Conservation (phyloP, 1,140 invertebrate species). For the Doryteuthis pealeii region DNA sequence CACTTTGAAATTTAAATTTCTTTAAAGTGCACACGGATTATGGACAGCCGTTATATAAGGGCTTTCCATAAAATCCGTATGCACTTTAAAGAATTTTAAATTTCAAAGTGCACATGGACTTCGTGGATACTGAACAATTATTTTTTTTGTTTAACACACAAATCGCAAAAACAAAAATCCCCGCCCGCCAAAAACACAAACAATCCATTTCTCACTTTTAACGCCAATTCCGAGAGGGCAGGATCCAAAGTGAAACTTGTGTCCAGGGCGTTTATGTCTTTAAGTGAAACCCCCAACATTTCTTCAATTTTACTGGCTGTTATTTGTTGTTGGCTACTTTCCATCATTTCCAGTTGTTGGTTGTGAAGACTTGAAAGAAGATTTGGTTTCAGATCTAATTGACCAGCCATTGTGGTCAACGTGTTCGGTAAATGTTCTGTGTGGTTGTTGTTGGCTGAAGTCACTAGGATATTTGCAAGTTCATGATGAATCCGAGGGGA, state of each 20-base stretch:
- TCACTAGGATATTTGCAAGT: too few relatives aligned
- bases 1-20: too few relatives aligned
- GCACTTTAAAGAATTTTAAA: too few relatives aligned
- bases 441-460: constrained; percentile 20
- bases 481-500: not conserved
- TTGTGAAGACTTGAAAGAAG: not conserved
- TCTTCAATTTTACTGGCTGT: constrained; percentile 14
- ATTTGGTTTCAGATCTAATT: not conserved
- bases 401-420: constrained; percentile 9
- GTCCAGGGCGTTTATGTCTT: constrained; percentile 24
- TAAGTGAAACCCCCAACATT: not conserved
- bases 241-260: constrained; percentile 32
- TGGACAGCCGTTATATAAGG: too few relatives aligned
- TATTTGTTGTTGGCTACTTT: constrained; percentile 18
- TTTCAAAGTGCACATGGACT: too few relatives aligned
- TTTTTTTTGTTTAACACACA: too few relatives aligned
- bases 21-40: too few relatives aligned
- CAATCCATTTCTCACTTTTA: constrained; percentile 38
- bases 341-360: constrained; percentile 14
- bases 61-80: too few relatives aligned
- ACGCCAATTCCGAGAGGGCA: constrained; percentile 30
- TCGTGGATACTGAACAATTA: too few relatives aligned
- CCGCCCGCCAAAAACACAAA: too few relatives aligned
- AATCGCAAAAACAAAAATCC: too few relatives aligned
- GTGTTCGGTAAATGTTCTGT: constrained; percentile 11